These are phyloP conservation scores for Aphodius granarius DNA, from an alignment of 2,888 invertebrate genomes.

Conservation along the genomic window DNA sequence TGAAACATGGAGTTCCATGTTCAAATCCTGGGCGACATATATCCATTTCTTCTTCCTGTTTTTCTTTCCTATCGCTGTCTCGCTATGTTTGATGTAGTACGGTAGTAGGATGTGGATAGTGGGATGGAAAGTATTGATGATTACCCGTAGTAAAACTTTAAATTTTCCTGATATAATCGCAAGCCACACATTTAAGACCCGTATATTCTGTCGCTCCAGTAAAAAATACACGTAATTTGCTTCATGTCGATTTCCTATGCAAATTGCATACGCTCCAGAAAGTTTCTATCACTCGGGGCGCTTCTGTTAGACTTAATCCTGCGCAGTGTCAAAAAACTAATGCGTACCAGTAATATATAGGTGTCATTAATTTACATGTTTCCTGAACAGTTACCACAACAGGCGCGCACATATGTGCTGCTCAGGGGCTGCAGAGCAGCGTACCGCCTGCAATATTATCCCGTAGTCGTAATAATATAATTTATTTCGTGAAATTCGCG, in stretches of 20 bases:
- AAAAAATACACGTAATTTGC: too few species aligned
- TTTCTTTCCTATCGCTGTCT: too few species aligned
- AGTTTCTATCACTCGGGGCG: not conserved
- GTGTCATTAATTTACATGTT: not conserved
- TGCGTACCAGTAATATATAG: not conserved
- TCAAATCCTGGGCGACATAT: too few species aligned
- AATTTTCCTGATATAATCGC: too few species aligned
- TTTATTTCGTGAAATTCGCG: constrained; percentile 3
- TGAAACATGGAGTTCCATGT: too few species aligned
- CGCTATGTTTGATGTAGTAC: too few species aligned
- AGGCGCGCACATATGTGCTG: not conserved
- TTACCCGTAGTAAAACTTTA: too few species aligned
- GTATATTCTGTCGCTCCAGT: too few species aligned
- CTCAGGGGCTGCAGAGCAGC: not conserved
- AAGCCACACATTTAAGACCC: too few species aligned
- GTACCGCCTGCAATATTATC: not conserved
- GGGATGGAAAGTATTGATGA: too few species aligned
- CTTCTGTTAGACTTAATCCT: not conserved
- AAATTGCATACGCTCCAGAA: not conserved
- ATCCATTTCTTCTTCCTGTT: too few species aligned
- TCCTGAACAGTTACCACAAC: not conserved
- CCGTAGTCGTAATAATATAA: constrained; percentile 12
- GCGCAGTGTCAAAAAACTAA: not conserved
- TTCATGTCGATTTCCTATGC: not conserved
- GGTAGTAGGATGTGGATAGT: too few species aligned